These are phyloP conservation scores for Portevinia maculata DNA, from an alignment of 2,888 invertebrate genomes.

Conservation along the genomic window DNA sequence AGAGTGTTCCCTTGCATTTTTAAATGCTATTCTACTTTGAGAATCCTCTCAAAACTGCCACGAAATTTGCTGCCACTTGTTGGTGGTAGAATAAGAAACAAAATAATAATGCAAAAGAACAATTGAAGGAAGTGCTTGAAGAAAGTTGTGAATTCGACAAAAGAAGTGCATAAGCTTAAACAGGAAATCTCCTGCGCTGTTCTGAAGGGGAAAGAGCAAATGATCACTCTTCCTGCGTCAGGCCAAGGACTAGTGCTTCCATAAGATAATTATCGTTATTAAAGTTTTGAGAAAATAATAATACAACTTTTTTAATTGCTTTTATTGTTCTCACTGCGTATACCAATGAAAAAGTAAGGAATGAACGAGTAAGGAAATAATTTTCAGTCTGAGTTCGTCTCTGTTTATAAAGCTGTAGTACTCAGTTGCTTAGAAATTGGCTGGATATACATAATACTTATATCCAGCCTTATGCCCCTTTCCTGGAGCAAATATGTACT, in stretches of 20 bases:
- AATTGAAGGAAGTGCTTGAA: constrained; percentile 29
- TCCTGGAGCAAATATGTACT: no score
- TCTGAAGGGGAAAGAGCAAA: constrained; percentile 22
- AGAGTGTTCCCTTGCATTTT: constrained; percentile 62
- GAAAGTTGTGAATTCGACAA: constrained; percentile 13
- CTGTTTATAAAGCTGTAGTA: no score
- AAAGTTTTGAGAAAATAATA: constrained; percentile 69
- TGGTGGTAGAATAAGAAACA: constrained; percentile 33
- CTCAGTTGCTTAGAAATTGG: no score
- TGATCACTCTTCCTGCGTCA: constrained; percentile 50
- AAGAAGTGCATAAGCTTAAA: constrained; percentile 48
- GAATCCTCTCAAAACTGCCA: constrained; percentile 60
- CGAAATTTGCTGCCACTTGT: constrained; percentile 65
- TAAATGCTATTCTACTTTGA: constrained; percentile 51
- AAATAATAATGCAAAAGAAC: constrained; percentile 38
- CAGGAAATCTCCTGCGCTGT: constrained; percentile 13
- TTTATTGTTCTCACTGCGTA: constrained; percentile 39
- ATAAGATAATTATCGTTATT: constrained; percentile 57
- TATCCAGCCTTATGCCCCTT: no score
- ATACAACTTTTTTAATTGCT: constrained; percentile 67
- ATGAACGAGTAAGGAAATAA: no score
- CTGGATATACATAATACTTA: no score
- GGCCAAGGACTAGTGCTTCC: constrained; percentile 20
- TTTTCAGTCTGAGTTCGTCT: no score
- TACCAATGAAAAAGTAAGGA: no score